Evolutionary conservation across 2,797 vertebrate genomes (phyloP), one percentile per base, ranked within the genome.

Genomic region (Rhinophrynus dorsalis): DNA sequence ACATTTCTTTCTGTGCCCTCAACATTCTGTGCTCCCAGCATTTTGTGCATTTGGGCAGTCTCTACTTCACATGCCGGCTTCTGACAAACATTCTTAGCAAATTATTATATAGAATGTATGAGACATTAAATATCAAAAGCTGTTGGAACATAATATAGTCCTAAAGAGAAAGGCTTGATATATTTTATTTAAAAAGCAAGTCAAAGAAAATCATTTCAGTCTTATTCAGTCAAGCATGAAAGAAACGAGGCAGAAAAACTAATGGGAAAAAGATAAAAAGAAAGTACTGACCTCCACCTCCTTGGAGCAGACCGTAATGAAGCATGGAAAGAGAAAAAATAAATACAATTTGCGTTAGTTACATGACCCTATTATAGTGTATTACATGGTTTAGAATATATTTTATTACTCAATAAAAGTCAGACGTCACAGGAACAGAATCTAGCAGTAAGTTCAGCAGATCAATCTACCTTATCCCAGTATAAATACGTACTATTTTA

Each of bases 251-350:
- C 8, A 2, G 32, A 37, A 18, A 45, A 45, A 18, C 4, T 13
- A 20, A 45, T n/a, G 18, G 20, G 6, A 45, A 64, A 23, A 18
- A 6, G 8, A 15, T 17, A 6, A 17, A 26, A 17, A 55, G 9
- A 9, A 35, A 40, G 13, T 64, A 64, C 68, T 64, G 6, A 71
- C 68, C 68, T 71, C 68, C 23, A 71, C 68, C 42, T 71, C 68
- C 68, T 71, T 48, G 5, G 6, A 10, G 15, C 18, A 44, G 37
- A 38, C 23, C 42, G 20, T 6, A 47, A 18, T 18, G 40, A 30
- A 50, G 44, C 42, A 64, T 64, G 51, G 13, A 71, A 71, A 57
- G 37, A 30, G 17, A 63, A 52, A 38, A 29, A 23, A 20, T 27
- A 63, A 11, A 9, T 26, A 33, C 3, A 15, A 70, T 45, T 0